phyloP scores from a whole-genome alignment of 2,888 invertebrate species.

The Lamellibrachia satsuma region DNA sequence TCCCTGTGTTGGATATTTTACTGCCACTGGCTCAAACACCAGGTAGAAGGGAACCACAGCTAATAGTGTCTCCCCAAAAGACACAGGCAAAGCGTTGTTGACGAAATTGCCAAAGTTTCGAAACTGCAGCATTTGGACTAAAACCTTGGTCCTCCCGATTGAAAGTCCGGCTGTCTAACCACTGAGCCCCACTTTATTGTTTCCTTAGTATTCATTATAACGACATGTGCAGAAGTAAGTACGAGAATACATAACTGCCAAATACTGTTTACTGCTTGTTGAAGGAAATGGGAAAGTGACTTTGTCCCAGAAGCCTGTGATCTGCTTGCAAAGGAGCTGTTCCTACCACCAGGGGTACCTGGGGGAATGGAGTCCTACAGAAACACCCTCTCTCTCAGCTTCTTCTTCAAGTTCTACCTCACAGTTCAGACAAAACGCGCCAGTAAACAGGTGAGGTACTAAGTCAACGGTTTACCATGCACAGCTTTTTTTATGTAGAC shows the following conservation, averaged over 20 bases:
- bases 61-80: no score
- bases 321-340: slow-evolving; percentile 78
- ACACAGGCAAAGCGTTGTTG: no score
- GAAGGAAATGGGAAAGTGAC: slow-evolving; percentile 73
- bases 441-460: slow-evolving; percentile 26
- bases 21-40: no score
- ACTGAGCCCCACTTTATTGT: no score
- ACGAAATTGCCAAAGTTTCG: no score
- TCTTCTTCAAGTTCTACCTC: slow-evolving; percentile 71
- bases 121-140: no score
- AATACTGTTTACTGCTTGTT: neutral
- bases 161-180: no score
- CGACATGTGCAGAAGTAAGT: neutral
- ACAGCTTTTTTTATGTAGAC: no score
- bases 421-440: slow-evolving; percentile 50
- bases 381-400: slow-evolving; percentile 75
- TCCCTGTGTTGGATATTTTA: no score
- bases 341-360: slow-evolving; percentile 80
- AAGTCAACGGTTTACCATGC: neutral
- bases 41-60: no score
- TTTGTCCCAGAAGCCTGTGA: slow-evolving; percentile 74
- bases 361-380: slow-evolving; percentile 86
- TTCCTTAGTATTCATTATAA: neutral
- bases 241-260: no score
- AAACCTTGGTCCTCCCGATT: no score